Evolutionary conservation across 2,113 vertebrate species (phyloP).

Genomic region (Larimichthys crocea): DNA sequence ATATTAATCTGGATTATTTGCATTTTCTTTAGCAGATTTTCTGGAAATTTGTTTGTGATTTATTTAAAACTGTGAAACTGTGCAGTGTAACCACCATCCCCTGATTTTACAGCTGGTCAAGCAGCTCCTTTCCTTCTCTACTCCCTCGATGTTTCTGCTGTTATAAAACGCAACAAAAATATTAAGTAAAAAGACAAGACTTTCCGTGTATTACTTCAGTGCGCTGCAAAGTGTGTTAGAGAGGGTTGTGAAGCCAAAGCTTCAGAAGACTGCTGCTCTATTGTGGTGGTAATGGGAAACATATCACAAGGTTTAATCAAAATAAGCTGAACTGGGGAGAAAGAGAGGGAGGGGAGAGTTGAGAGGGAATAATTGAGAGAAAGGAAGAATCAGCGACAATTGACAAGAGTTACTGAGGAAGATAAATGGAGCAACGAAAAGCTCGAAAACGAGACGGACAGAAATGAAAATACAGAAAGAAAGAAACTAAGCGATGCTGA

Average conservation of each 20-base stretch:
- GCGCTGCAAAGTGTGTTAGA: constrained; percentile 4
- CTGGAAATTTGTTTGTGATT: too few relatives aligned
- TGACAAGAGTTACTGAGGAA: background rate
- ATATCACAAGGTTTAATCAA: constrained; percentile 69
- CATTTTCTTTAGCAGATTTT: too few relatives aligned
- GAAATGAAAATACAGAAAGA: constrained; percentile 7
- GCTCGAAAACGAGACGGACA: background rate
- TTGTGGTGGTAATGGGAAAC: constrained; percentile 67
- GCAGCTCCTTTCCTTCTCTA: background rate
- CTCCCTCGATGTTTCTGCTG: background rate
- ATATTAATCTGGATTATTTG: too few relatives aligned
- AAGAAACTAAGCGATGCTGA: constrained; percentile 18
- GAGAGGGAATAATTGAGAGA: constrained; percentile 30
- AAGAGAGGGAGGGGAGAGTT: constrained; percentile 10
- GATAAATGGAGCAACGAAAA: constrained; percentile 9
- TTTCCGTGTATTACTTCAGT: background rate
- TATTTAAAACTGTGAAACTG: background rate
- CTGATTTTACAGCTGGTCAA: background rate
- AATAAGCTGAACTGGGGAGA: constrained; percentile 26
- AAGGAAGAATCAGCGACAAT: background rate
- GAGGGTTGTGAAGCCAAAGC: constrained; percentile 11
- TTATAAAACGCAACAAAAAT: background rate
- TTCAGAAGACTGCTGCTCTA: constrained; percentile 46
- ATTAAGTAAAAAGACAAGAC: background rate
- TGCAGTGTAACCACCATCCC: background rate